Base-by-base conservation (phyloP, 2,888 invertebrate genomes). In the Microplitis manilae region DNA sequence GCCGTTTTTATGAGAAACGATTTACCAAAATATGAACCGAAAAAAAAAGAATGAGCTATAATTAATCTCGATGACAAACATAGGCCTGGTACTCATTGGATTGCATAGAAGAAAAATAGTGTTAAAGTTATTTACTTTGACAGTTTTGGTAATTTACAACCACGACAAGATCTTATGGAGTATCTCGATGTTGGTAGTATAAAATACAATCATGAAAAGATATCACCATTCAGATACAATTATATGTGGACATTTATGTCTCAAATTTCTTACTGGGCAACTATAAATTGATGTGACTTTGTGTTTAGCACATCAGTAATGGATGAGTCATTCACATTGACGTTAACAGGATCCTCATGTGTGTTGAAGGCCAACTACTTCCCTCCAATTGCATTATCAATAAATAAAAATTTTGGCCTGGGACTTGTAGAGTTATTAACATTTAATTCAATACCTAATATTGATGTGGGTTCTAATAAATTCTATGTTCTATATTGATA, bases 361-460 rank as follows among this genome's bases (percentile, higher is more conserved):
- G 76, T 81, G 38, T 79, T 87, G 17, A 80, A 80, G 40, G 79
- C 81, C 6, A 73, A 81, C 76, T 84, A 81, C 76, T 86, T 82
- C 77, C 83, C 83, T 13, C 82, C 83, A 0, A 84, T 86, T 70
- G 83, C 84, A 62, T 78, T 86, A 20, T 80, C 81, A 59, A 61
- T 75, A 39, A 68, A 74, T 50, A 79, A 82, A 73, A 81, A 83
- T 38, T 87, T 85, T 80, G 79, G 76, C 68, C 81, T 87, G 17
- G 86, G 85, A 6, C 80, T 87, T 39, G 79, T 87, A 50, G 84
- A 86, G 76, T 82, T 88, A 20, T 75, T 84, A 67, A 84, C 85
- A 7, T 87, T 84, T 71, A 84, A 86, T 79, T 81, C 85, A 6
- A 85, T 88, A 75, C 85, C 87, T 0, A 89, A 88, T 80, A 82